Evolutionary conservation across 1,140 invertebrate genomes (phyloP).

Genomic region (Saccostrea glomerata): DNA sequence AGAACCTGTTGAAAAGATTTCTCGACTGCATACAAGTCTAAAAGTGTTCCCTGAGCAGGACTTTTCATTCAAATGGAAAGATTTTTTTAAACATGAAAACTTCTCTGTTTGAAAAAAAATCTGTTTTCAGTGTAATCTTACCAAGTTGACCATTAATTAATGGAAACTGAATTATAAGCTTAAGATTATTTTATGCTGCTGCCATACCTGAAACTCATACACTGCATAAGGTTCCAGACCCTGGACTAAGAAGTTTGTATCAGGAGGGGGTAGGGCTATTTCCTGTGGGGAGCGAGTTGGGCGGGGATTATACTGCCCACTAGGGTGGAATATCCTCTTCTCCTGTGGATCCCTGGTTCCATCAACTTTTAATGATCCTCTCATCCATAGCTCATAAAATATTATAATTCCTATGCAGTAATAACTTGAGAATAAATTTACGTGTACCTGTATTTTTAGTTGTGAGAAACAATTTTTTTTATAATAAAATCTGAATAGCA

Average conservation of each 20-base stretch:
- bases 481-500: too few species aligned
- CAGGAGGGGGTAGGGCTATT: slow-evolving; percentile 69
- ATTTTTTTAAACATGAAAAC: too few species aligned
- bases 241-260: slow-evolving; percentile 69
- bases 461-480: too few species aligned
- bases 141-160: background rate
- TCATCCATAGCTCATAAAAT: slow-evolving; percentile 78
- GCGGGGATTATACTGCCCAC: slow-evolving; percentile 76
- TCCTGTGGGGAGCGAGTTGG: slow-evolving; percentile 61
- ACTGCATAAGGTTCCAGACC: slow-evolving; percentile 71
- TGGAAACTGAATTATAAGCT: background rate
- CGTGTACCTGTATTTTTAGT: too few species aligned
- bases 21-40: background rate
- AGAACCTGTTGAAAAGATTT: slow-evolving; percentile 61
- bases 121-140: background rate
- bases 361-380: slow-evolving; percentile 62
- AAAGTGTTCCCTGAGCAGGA: background rate
- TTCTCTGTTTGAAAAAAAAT: background rate
- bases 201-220: slow-evolving; percentile 75
- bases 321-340: slow-evolving; percentile 71
- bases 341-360: slow-evolving; percentile 59
- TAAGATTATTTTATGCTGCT: background rate
- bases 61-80: too few species aligned
- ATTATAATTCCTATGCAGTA: slow-evolving; percentile 74
- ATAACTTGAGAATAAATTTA: background rate